Base-by-base conservation (phyloP, 2,113 vertebrate species). In the Opisthocomus hoazin region DNA sequence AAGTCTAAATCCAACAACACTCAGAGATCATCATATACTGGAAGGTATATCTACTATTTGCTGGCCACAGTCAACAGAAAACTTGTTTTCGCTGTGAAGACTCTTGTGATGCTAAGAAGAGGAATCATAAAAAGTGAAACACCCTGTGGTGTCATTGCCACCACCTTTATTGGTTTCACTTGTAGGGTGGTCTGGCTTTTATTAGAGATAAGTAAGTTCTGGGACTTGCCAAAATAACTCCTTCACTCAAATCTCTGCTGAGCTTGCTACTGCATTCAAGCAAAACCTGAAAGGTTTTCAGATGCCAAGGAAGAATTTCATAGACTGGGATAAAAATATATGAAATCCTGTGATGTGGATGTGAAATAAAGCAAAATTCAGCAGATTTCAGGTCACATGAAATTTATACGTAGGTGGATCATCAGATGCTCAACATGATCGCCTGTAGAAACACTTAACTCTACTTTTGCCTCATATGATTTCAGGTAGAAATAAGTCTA, bases 341-440 rank as follows among this genome's bases (percentile, higher is more conserved):
- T 23, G 24, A 68, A 90, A 45, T 45, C 20, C 56, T 32, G 19
- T 23, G 15, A 17, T 37, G 16, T 45, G 21, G 24, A 30, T n/a
- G 41, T 79, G 41, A 76, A 87, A 90, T 37, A 37, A 78, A 53
- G 37, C 39, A 66, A 66, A 73, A 73, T 16, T 43, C 17, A 93
- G 9, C 12, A 30, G 30, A 24, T 41, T 75, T 37, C 12, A 79
- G 15, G 22, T 82, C 39, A 68, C 39, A 24, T 82, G 7, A 64
- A 57, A n/a, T 76, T 60, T 57, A 32, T 41, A 16, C 0, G 0
- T 64, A 58, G 2, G 3, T 53, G 26, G 15, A 36, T 76, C 14
- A 54, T 30, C 57, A 73, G 36, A 53, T 48, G 65, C 29, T 61
- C 26, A 90, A 64, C 9, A 29, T 15, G 21, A 80, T 37, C 7